Percentiles rank a stretch among this genome's conserved stretches.
Conservation (phyloP, 1,140 invertebrate species). For the Apis cerana region DNA sequence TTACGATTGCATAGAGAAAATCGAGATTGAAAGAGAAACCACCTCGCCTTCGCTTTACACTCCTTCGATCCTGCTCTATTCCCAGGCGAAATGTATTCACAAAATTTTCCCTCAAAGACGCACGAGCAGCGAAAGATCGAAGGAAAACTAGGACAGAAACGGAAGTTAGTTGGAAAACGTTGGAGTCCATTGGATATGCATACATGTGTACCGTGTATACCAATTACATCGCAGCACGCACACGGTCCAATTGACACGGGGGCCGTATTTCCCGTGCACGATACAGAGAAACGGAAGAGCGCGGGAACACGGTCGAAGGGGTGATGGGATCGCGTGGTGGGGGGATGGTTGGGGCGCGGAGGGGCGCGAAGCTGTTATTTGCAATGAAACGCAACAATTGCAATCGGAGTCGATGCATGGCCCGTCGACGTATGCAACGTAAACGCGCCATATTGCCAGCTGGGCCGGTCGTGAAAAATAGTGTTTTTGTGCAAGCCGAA, state of each 20-base stretch:
- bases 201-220: not conserved
- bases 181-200: not conserved
- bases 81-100: no score
- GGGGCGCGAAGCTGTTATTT: conserved; percentile 71
- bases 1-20: no score
- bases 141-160: not conserved
- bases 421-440: conserved; percentile 6
- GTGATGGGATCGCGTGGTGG: not conserved
- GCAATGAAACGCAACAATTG: conserved; percentile 76
- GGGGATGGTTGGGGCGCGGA: not conserved
- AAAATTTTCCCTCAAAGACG: no score
- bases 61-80: no score
- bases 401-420: conserved; percentile 59
- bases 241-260: conserved; percentile 27
- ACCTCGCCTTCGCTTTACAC: no score
- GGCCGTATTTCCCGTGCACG: conserved; percentile 57
- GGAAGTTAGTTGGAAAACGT: not conserved
- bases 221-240: conserved; percentile 16
- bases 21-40: no score
- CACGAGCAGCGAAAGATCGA: no score
- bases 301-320: conserved; percentile 1
- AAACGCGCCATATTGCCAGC: conserved; percentile 72
- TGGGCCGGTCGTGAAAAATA: conserved; percentile 69
- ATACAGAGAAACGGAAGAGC: conserved; percentile 33
- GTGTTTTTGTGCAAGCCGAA: conserved; percentile 77